Percentiles rank a stretch among this genome's conserved stretches.
Conservation (phyloP, 2,113 vertebrate species). For the Urocitellus parryii region DNA sequence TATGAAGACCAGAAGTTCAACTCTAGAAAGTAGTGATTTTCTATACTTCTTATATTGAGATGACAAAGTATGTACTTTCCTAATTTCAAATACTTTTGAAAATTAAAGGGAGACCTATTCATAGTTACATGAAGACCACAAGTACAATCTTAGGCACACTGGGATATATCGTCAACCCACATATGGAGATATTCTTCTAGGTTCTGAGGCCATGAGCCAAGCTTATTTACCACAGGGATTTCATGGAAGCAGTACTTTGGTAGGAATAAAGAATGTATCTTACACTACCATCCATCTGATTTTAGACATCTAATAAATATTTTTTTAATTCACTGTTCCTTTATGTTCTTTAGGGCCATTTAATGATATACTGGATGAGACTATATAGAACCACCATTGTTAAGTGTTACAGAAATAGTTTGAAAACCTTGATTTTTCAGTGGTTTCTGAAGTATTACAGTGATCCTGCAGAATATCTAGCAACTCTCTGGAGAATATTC, state of each 20-base stretch:
- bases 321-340: not conserved
- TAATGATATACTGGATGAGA: not conserved
- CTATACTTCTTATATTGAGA: not conserved
- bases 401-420: constrained; percentile 18
- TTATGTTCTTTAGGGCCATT: not conserved
- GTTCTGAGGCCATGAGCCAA: not conserved
- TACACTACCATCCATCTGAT: not conserved
- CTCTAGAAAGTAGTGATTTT: not conserved
- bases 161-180: not conserved
- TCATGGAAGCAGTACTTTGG: not conserved
- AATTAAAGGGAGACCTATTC: not conserved
- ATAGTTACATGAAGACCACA: not conserved
- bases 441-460: constrained; percentile 18
- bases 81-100: not conserved
- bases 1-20: not conserved
- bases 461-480: constrained; percentile 48
- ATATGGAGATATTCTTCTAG: not conserved
- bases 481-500: constrained; percentile 23
- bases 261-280: not conserved
- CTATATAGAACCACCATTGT: not conserved
- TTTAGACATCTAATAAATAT: not conserved
- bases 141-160: not conserved
- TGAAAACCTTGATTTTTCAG: constrained; percentile 44
- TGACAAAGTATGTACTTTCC: not conserved
- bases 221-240: not conserved